phyloP scores from a whole-genome alignment of 2,888 invertebrate species.

The Petrolisthes cinctipes region DNA sequence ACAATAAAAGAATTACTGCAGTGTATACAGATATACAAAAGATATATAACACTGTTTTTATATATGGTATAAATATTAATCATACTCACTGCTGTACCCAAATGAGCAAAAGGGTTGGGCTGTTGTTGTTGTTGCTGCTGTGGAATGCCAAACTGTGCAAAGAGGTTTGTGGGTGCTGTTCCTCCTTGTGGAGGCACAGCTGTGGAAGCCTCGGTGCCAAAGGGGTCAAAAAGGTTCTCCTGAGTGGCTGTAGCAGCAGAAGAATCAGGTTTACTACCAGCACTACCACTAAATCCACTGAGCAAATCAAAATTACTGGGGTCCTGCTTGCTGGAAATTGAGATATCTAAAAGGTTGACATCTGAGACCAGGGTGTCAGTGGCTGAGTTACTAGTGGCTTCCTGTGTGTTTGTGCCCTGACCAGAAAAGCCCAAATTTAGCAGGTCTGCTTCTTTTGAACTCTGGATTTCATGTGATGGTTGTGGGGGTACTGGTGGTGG shows the following conservation, averaged over 20 bases:
- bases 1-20: too few relatives aligned
- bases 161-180: conserved; percentile 27
- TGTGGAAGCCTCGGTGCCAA: conserved; percentile 52
- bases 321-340: conserved; percentile 34
- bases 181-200: background rate
- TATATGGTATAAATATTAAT: background rate
- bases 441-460: conserved; percentile 72
- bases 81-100: conserved; percentile 18
- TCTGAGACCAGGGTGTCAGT: conserved; percentile 70
- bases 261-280: conserved; percentile 14
- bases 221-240: conserved; percentile 67
- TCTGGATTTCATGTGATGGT: background rate
- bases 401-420: background rate
- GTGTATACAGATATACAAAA: too few relatives aligned
- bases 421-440: conserved; percentile 69
- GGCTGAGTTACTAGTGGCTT: background rate
- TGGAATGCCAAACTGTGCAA: conserved; percentile 44
- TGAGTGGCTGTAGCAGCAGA: conserved; percentile 14
- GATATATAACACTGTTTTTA: too few relatives aligned
- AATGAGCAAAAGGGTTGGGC: background rate
- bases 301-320: conserved; percentile 63
- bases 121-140: conserved; percentile 13
- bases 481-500: background rate
- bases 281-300: conserved; percentile 55
- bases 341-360: conserved; percentile 74